Evolutionary conservation across 2,888 invertebrate genomes (phyloP).

Genomic region (Ptychoptera albimana): DNA sequence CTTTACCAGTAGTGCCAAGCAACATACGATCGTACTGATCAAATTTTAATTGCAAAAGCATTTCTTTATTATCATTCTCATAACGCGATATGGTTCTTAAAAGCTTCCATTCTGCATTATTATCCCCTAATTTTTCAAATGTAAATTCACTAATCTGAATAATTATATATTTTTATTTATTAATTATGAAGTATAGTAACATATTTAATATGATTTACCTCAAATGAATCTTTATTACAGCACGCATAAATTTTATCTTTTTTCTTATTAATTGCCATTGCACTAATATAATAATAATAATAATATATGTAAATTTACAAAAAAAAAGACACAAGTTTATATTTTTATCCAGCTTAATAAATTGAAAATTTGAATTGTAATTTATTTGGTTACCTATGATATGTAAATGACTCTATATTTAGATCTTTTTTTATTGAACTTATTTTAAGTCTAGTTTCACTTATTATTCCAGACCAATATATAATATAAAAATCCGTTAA

Average conservation of each 20-base stretch:
- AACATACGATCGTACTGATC: constrained; percentile 68
- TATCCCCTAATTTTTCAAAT: constrained; percentile 11
- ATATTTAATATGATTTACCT: constrained; percentile 23
- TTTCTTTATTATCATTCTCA: constrained; percentile 56
- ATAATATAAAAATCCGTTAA: constrained; percentile 51
- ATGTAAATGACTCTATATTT: constrained; percentile 16
- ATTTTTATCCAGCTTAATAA: too few relatives aligned
- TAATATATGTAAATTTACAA: too few relatives aligned
- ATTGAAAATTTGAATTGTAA: too few relatives aligned
- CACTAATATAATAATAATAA: constrained; percentile 21
- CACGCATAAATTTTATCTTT: constrained; percentile 55
- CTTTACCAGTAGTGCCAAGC: constrained; percentile 69
- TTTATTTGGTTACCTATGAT: constrained; percentile 13
- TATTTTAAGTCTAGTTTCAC: constrained; percentile 53
- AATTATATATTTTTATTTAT: background rate
- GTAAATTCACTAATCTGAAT: constrained; percentile 2
- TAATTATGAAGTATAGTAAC: too few relatives aligned
- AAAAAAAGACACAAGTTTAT: too few relatives aligned
- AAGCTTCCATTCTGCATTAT: constrained; percentile 39
- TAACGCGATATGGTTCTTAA: constrained; percentile 43
- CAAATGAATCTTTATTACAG: constrained; percentile 43
- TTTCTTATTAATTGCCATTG: constrained; percentile 49
- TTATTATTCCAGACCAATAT: constrained; percentile 71
- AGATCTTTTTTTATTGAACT: constrained; percentile 35
- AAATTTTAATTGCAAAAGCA: constrained; percentile 65